These are phyloP conservation scores for Allygus modestus DNA, from an alignment of 2,888 invertebrate genomes.

Conservation along the genomic window DNA sequence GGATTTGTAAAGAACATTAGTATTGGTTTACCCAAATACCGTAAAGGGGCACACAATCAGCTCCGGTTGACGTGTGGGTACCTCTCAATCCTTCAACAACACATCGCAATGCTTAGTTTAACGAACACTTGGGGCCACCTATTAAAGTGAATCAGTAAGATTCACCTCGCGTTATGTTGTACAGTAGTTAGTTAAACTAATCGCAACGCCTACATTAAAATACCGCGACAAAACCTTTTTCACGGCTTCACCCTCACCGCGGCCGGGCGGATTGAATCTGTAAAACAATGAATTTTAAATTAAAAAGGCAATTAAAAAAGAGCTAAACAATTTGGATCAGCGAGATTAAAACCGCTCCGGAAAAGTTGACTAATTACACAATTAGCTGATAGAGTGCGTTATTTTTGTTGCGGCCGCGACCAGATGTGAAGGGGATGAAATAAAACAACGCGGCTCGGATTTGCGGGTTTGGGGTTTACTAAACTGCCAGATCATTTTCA, in stretches of 20 bases:
- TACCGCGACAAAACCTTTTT: too few species aligned
- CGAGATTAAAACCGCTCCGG: slow-evolving; percentile 55
- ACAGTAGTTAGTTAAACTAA: too few species aligned
- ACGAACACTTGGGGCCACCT: too few species aligned
- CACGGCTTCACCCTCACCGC: neutral
- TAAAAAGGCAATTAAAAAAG: slow-evolving; percentile 59
- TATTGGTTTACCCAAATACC: too few species aligned
- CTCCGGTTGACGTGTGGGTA: too few species aligned
- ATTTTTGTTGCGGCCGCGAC: slow-evolving; percentile 41
- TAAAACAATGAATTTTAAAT: slow-evolving; percentile 59
- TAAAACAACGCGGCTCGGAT: slow-evolving; percentile 35
- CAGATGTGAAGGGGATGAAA: slow-evolving; percentile 44
- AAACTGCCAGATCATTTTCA: neutral
- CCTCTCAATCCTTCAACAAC: too few species aligned
- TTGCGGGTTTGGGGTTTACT: neutral
- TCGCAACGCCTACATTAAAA: too few species aligned
- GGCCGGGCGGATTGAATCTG: neutral
- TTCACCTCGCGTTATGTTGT: too few species aligned
- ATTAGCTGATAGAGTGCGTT: slow-evolving; percentile 53
- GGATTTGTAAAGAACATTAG: too few species aligned
- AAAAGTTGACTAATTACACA: slow-evolving; percentile 59
- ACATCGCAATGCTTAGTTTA: too few species aligned
- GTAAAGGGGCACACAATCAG: too few species aligned
- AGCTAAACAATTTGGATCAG: slow-evolving; percentile 52
- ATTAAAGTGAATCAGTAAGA: too few species aligned